A percentile compares a stretch with the other conserved stretches of the same genome.
Evolutionary conservation across 1,140 invertebrate genomes (phyloP).

Genomic region (Euschistus heros): DNA sequence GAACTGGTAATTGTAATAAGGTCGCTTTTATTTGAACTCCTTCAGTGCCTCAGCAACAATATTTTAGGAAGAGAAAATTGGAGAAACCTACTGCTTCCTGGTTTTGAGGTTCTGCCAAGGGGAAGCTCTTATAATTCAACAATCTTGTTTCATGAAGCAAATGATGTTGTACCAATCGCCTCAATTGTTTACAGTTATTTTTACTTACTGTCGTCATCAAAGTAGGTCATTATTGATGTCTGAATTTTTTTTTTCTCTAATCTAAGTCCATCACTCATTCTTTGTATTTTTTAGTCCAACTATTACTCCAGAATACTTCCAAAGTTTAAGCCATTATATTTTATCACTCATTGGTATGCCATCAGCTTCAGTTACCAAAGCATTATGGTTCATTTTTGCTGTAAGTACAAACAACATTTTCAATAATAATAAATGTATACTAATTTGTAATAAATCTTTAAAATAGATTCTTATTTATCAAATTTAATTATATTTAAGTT

Average conservation of each 20-base stretch:
- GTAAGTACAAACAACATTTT: too few relatives aligned
- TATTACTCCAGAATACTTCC: neutral
- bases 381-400: slow-evolving; percentile 18
- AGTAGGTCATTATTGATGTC: too few relatives aligned
- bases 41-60: slow-evolving; percentile 3
- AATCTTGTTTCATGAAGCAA: too few relatives aligned
- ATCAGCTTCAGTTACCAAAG: slow-evolving; percentile 11
- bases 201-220: too few relatives aligned
- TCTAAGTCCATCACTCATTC: too few relatives aligned
- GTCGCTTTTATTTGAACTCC: slow-evolving; percentile 14
- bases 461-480: too few relatives aligned
- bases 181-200: too few relatives aligned
- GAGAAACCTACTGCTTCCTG: neutral
- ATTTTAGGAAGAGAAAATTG: slow-evolving; percentile 7
- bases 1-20: slow-evolving; percentile 3
- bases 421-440: too few relatives aligned
- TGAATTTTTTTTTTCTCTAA: too few relatives aligned
- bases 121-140: neutral
- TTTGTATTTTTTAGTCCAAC: neutral
- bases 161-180: too few relatives aligned
- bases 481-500: too few relatives aligned
- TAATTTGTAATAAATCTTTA: too few relatives aligned
- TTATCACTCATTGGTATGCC: neutral
- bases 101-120: neutral
- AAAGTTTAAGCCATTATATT: neutral